Evolutionary conservation across 2,888 invertebrate genomes (phyloP), one percentile per base, ranked within the genome.

Genomic region (Noctua janthina): DNA sequence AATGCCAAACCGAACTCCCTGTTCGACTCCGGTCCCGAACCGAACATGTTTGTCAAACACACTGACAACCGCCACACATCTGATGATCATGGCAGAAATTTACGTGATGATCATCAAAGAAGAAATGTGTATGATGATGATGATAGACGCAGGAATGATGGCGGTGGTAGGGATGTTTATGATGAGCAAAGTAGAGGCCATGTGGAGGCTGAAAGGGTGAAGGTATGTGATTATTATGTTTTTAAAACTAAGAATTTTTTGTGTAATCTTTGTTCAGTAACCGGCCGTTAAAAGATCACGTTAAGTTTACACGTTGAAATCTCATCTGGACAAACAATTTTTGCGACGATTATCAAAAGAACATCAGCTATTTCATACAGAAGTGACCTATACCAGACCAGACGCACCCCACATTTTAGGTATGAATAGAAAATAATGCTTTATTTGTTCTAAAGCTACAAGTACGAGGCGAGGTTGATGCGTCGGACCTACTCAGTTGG

Each of bases 11-110:
- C 89, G 78, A 91, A 91, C 15, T 85, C 93, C 1, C 81, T 91
- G 0, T 80, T 93, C 87, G 93, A 92, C 59, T 89, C 93, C 3
- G 92, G 92, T 13, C 87, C 92, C 0, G 91, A 93, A 72, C 91
- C 94, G 29, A 91, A 93, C 71, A 88, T 93, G 89, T 93, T 94
- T 79, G 54, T 76, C 35, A 74, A 74, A 71, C 81, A 66, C 15
- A n/a, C 29, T 11, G 73, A 72, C 2, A 64, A 51, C 10, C 82
- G 43, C 39, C 56, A 74, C 74, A 51, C 43, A 3, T 13, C 64
- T 3, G 71, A 64, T 17, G 64, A 71, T 54, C 69, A 79, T 35
- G 70, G 7, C 17, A 69, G 62, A 13, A 69, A 62, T 35, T 8
- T 39, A 29, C 82, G 54, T 13, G 51, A 82, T 29, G 69, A 56